Evolutionary conservation across 2,113 vertebrate genomes (phyloP), one percentile per base, ranked within the genome.

Genomic region (Scophthalmus maximus): DNA sequence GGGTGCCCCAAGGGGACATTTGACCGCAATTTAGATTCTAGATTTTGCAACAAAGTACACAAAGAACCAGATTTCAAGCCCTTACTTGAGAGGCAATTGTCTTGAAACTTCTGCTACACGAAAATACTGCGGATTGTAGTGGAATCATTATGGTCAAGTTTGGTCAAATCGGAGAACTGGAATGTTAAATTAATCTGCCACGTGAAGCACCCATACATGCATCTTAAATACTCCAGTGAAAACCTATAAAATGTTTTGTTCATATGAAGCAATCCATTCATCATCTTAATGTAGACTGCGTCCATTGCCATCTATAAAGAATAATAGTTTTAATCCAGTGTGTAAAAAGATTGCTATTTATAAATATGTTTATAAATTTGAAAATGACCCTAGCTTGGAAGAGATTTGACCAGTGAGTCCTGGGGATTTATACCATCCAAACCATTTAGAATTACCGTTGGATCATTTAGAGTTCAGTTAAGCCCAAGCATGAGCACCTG

Each of bases 171-270:
- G 40, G 53, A 69, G 26, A 78, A 63, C 25, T 36, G 75, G 77
- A 88, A 79, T 49, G 73, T 75, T 6, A 79, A 65, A 36, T 71
- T 14, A n/a, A 52, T 73, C 59, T 36, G 52, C 63, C 57, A 10
- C 25, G 50, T 85, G 80, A 89, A 89, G 90, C 91, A 92, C 90
- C 89, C 89, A 89, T 79, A 90, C 69, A 20, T 38, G 68, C 71
- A 78, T 81, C 71, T 89, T 87, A 79, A 91, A 89, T 76, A 89
- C 85, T 93, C 93, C 93, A 93, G 92, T 93, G 93, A 91, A 89
- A 86, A 89, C 51, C 66, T 80, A 66, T 23, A 55, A 76, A 40
- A 85, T 3, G 7, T 32, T 57, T 68, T 66, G 38, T 60, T 51
- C 63, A 64, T 42, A 68, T 32, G 25, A 79, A 84, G 70, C 85